A percentile compares a stretch with the other conserved stretches of the same genome.
Conservation (phyloP, 2,797 vertebrate species). For the Gobio occitaniae region DNA sequence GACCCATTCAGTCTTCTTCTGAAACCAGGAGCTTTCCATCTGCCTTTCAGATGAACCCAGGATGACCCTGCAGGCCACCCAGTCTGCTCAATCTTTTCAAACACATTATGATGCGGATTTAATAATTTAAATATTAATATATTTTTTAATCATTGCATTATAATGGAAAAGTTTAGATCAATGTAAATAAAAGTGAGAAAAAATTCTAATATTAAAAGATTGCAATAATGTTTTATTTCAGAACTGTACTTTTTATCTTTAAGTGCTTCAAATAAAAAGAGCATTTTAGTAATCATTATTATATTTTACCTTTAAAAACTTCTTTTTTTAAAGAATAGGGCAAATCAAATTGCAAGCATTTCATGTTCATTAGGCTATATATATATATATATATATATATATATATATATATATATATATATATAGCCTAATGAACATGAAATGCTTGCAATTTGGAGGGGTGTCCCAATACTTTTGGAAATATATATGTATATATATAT, state of each 20-base stretch:
- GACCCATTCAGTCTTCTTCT: not conserved
- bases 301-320: not conserved
- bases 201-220: not conserved
- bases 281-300: not conserved
- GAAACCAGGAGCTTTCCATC: conserved; percentile 31
- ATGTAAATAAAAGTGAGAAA: conserved; percentile 3
- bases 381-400: too few relatives aligned
- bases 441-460: too few relatives aligned
- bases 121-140: not conserved
- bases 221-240: not conserved
- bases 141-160: not conserved
- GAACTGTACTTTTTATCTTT: not conserved
- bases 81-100: not conserved
- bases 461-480: too few relatives aligned
- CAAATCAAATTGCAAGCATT: not conserved
- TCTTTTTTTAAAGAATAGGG: too few relatives aligned
- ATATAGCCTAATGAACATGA: too few relatives aligned
- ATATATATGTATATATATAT: too few relatives aligned
- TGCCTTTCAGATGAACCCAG: conserved; percentile 6
- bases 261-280: not conserved
- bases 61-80: not conserved
- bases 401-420: too few relatives aligned
- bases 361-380: too few relatives aligned
- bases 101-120: not conserved
- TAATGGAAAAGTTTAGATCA: not conserved